phyloP scores from a whole-genome alignment of 2,888 invertebrate genomes.

The Gibbula magus region DNA sequence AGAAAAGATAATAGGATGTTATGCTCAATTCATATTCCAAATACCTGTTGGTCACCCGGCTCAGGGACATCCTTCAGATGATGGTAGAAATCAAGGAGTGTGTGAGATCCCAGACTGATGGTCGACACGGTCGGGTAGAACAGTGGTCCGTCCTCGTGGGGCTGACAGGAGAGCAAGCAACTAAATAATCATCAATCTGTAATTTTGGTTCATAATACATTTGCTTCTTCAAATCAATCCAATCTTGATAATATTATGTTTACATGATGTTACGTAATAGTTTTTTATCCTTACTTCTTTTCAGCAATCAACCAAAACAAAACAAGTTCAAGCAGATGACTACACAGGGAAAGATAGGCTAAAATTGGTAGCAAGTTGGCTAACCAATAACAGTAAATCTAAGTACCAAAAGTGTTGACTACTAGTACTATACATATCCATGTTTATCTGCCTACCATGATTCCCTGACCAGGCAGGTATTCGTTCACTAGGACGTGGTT shows the following conservation, averaged over 20 bases:
- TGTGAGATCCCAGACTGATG: conserved; percentile 92
- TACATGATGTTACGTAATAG: too few relatives aligned
- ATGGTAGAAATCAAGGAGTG: conserved; percentile 87
- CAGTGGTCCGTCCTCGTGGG: conserved; percentile 95
- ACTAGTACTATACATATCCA: neutral
- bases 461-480: conserved; percentile 94
- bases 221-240: too few relatives aligned
- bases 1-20: too few relatives aligned
- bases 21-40: neutral
- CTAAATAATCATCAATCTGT: neutral
- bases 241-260: too few relatives aligned
- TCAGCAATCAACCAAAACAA: too few relatives aligned
- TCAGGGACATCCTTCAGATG: conserved; percentile 45
- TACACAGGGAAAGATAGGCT: neutral
- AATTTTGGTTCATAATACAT: neutral
- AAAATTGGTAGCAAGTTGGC: neutral
- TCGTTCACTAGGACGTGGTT: conserved; percentile 98
- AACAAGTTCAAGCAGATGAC: too few relatives aligned
- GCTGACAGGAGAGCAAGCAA: conserved; percentile 76
- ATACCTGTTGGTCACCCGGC: neutral
- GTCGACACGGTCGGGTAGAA: conserved; percentile 95
- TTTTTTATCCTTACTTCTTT: too few relatives aligned
- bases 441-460: conserved; percentile 82
- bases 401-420: neutral
- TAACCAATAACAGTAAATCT: neutral